A percentile compares a stretch with the other conserved stretches of the same genome.
phyloP scores from a whole-genome alignment of 2,888 invertebrate genomes.

The Coleophora flavipennella region DNA sequence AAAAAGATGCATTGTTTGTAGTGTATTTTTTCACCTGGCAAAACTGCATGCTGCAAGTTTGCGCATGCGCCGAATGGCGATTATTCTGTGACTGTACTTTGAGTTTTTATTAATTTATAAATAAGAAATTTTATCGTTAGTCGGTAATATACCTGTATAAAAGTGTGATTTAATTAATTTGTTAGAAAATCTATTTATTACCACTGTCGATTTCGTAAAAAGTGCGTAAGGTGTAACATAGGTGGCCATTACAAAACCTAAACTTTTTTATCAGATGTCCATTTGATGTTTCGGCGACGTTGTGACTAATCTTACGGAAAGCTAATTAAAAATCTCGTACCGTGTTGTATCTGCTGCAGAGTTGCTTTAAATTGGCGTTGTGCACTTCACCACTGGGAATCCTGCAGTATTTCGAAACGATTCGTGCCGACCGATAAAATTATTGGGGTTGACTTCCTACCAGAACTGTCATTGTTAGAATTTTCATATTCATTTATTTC shows the following conservation, averaged over 20 bases:
- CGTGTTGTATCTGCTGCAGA: conserved; percentile 32
- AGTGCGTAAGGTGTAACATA: conserved; percentile 67
- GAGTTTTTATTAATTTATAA: conserved; percentile 67
- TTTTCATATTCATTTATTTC: conserved; percentile 48
- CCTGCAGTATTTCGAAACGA: conserved; percentile 42
- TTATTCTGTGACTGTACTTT: conserved; percentile 67
- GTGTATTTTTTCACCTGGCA: conserved; percentile 24
- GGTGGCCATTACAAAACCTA: conserved; percentile 73
- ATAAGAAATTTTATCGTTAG: conserved; percentile 66
- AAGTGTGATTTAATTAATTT: conserved; percentile 39
- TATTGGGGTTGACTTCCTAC: conserved; percentile 63
- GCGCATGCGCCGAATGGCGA: conserved; percentile 74
- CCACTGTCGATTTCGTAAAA: conserved; percentile 33
- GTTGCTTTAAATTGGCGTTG: conserved; percentile 37
- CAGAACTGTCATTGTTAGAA: conserved; percentile 63
- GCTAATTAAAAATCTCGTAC: conserved; percentile 44
- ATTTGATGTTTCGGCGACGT: conserved; percentile 73
- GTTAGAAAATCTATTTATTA: conserved; percentile 28
- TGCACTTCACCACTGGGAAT: conserved; percentile 31
- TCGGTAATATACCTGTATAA: conserved; percentile 56
- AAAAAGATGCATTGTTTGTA: too few species aligned
- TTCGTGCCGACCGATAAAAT: conserved; percentile 54
- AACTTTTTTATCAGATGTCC: conserved; percentile 72
- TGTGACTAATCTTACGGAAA: conserved; percentile 62
- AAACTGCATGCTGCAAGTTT: conserved; percentile 60